Percentiles rank a stretch among this genome's conserved stretches.
phyloP scores from a whole-genome alignment of 2,888 invertebrate genomes.

The Leucozona laternaria region DNA sequence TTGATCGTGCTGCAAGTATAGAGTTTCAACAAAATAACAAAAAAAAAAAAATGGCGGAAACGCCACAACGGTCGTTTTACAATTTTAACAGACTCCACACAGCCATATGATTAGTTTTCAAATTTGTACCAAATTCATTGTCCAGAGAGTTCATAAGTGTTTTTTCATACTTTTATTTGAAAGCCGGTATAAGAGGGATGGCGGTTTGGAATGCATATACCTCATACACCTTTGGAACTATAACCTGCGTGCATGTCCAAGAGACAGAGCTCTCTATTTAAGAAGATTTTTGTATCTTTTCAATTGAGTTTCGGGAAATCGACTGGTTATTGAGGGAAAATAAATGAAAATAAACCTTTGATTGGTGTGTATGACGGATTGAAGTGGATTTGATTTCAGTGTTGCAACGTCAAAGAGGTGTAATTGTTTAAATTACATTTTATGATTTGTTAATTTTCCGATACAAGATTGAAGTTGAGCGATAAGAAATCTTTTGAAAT shows the following conservation, averaged over 20 bases:
- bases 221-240: constrained; percentile 5
- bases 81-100: background rate
- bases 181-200: background rate
- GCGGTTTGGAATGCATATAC: constrained; percentile 29
- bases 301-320: constrained; percentile 62
- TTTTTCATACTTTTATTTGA: constrained; percentile 26
- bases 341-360: constrained; percentile 34
- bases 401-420: constrained; percentile 2
- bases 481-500: constrained; percentile 20
- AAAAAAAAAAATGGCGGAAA: constrained; percentile 45
- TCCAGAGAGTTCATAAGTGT: constrained; percentile 58
- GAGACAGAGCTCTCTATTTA: background rate
- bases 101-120: constrained; percentile 66
- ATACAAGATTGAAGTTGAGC: background rate
- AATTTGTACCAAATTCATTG: constrained; percentile 73
- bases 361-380: constrained; percentile 52
- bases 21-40: background rate
- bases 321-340: constrained; percentile 44
- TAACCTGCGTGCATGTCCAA: background rate
- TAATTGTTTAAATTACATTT: constrained; percentile 20
- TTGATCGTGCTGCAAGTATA: constrained; percentile 38
- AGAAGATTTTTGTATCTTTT: constrained; percentile 6
- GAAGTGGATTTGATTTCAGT: constrained; percentile 26
- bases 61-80: constrained; percentile 3
- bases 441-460: background rate